Percentiles rank a stretch among this genome's conserved stretches.
phyloP scores from a whole-genome alignment of 1,140 invertebrate genomes.

The Cardiocondyla obscurior region DNA sequence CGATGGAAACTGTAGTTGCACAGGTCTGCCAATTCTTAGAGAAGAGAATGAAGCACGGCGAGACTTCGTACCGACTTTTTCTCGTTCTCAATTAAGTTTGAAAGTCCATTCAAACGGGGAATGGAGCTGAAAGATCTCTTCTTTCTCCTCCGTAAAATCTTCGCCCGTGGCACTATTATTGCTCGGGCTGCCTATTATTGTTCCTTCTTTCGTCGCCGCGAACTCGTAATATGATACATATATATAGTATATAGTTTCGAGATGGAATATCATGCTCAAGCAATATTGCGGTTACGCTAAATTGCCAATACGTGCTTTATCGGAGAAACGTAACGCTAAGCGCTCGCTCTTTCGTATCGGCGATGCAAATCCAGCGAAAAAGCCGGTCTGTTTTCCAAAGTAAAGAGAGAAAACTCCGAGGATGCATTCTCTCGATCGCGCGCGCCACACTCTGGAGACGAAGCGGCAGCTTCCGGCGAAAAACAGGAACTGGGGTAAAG shows the following conservation, averaged over 20 bases:
- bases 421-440: background rate
- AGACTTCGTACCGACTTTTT: constrained; percentile 50
- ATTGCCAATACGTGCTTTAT: constrained; percentile 50
- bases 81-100: constrained; percentile 54
- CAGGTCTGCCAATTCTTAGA: constrained; percentile 27
- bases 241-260: background rate
- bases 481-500: constrained; percentile 66
- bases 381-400: constrained; percentile 15
- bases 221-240: constrained; percentile 28
- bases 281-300: constrained; percentile 39
- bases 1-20: constrained; percentile 36
- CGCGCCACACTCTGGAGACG: background rate
- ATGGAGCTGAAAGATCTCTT: constrained; percentile 36
- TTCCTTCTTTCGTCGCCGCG: background rate
- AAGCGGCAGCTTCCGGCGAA: constrained; percentile 47
- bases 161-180: constrained; percentile 30
- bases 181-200: constrained; percentile 43
- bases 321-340: background rate
- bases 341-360: background rate
- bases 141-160: constrained; percentile 41
- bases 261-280: background rate
- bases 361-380: constrained; percentile 29
- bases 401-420: background rate
- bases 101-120: constrained; percentile 52
- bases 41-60: constrained; percentile 42